Evolutionary conservation across 1,140 invertebrate species (phyloP).

Genomic region (Drosophila pruinosa): DNA sequence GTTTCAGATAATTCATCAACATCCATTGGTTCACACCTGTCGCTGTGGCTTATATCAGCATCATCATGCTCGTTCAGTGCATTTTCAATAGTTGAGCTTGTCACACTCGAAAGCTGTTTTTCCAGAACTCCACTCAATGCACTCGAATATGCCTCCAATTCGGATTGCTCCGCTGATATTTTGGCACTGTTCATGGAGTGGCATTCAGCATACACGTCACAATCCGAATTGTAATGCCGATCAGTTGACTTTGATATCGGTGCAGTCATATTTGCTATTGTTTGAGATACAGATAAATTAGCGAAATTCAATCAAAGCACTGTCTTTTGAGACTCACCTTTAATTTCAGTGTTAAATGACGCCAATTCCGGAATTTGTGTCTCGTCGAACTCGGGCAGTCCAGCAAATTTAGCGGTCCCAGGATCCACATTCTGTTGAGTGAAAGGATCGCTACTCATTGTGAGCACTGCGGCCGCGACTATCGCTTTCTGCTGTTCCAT

Average conservation of each 20-base stretch:
- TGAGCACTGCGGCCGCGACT: constrained; percentile 11
- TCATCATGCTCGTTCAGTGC: constrained; percentile 28
- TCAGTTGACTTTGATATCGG: not conserved
- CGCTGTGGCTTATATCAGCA: constrained; percentile 9
- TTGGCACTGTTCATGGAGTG: constrained; percentile 51
- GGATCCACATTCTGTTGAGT: constrained; percentile 10
- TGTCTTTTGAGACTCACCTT: constrained; percentile 37
- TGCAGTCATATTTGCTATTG: constrained; percentile 1
- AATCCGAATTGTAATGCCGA: constrained; percentile 56
- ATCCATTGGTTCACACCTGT: constrained; percentile 74
- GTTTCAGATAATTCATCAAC: constrained; percentile 69
- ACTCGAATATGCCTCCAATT: constrained; percentile 67
- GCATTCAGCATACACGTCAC: constrained; percentile 72
- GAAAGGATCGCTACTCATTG: constrained; percentile 3
- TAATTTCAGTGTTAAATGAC: constrained; percentile 41
- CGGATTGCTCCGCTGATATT: constrained; percentile 45
- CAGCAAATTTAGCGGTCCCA: constrained; percentile 33
- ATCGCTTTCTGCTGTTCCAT: constrained; percentile 61
- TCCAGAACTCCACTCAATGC: constrained; percentile 64
- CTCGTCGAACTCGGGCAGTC: constrained; percentile 64
- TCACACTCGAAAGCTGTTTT: constrained; percentile 36
- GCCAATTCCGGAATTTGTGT: constrained; percentile 56
- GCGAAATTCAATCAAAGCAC: not conserved
- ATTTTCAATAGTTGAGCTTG: constrained; percentile 34
- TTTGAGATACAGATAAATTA: constrained; percentile 27